Conservation (phyloP, 2,797 vertebrate species). For the Gorsachius magnificus region DNA sequence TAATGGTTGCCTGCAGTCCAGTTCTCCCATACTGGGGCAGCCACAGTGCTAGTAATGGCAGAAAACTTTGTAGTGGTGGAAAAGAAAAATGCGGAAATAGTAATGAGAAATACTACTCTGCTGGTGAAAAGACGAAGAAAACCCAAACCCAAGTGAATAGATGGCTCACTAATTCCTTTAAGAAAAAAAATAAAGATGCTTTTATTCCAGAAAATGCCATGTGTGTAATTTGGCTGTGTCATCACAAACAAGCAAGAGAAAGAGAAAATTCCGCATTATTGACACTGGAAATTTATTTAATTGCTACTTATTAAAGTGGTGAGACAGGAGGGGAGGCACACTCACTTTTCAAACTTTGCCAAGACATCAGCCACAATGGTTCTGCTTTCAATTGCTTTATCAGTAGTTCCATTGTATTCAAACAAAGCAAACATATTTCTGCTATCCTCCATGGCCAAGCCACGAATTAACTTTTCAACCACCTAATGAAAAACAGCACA, state of each 20-base stretch:
- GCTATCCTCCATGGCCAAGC: conserved; percentile 89
- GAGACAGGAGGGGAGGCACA: not conserved
- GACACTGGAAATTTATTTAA: not conserved
- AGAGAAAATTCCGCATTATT: not conserved
- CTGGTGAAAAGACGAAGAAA: not conserved
- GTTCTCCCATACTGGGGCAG: not conserved
- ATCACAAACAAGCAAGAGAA: not conserved
- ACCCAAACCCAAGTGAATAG: not conserved
- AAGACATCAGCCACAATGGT: conserved; percentile 92
- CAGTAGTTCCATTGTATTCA: conserved; percentile 82
- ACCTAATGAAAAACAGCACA: conserved; percentile 74
- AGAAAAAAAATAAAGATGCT: not conserved
- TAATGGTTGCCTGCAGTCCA: not conserved
- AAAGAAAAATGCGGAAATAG: not conserved
- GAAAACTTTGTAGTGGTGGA: not conserved
- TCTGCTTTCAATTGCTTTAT: conserved; percentile 95
- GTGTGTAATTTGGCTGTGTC: not conserved
- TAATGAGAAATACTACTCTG: not conserved
- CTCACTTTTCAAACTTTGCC: conserved; percentile 97
- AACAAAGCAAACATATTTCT: conserved; percentile 91
- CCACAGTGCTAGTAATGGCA: not conserved
- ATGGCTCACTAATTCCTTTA: not conserved
- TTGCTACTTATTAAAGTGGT: not conserved
- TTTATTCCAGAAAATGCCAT: not conserved
- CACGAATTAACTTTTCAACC: conserved; percentile 88